A percentile compares a stretch with the other conserved stretches of the same genome.
Conservation (phyloP, 2,113 vertebrate species). For the Megaleporinus macrocephalus region DNA sequence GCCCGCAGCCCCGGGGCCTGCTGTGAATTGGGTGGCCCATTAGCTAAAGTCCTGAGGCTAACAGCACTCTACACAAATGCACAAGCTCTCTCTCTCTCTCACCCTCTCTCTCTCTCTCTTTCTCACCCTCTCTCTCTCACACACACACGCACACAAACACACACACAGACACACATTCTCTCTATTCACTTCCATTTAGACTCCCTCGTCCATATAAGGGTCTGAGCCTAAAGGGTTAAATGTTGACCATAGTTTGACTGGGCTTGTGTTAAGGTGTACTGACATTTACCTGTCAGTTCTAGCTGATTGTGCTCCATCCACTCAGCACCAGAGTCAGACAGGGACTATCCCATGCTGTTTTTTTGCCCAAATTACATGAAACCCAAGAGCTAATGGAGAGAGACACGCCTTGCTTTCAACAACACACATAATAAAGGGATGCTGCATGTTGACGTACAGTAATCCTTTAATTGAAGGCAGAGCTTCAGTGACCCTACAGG, state of each 20-base stretch:
- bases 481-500: slow-evolving; percentile 50
- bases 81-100: not conserved
- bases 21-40: slow-evolving; percentile 76
- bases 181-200: slow-evolving; percentile 36
- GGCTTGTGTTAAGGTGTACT: slow-evolving; percentile 17
- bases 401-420: slow-evolving; percentile 56
- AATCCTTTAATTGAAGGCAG: slow-evolving; percentile 67
- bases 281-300: not conserved
- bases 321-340: slow-evolving; percentile 53
- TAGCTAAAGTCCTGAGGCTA: slow-evolving; percentile 74
- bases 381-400: slow-evolving; percentile 50
- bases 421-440: slow-evolving; percentile 47
- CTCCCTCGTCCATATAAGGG: slow-evolving; percentile 1
- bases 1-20: slow-evolving; percentile 70
- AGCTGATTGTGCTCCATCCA: slow-evolving; percentile 35
- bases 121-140: not conserved
- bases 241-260: slow-evolving; percentile 36
- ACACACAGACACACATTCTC: not conserved
- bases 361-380: slow-evolving; percentile 51
- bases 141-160: slow-evolving; percentile 21
- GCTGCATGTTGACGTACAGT: slow-evolving; percentile 66
- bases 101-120: not conserved
- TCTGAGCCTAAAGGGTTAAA: slow-evolving; percentile 10
- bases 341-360: slow-evolving; percentile 36
- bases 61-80: slow-evolving; percentile 48